Base-by-base conservation (phyloP, 2,888 invertebrate species). In the Spodoptera exigua region DNA sequence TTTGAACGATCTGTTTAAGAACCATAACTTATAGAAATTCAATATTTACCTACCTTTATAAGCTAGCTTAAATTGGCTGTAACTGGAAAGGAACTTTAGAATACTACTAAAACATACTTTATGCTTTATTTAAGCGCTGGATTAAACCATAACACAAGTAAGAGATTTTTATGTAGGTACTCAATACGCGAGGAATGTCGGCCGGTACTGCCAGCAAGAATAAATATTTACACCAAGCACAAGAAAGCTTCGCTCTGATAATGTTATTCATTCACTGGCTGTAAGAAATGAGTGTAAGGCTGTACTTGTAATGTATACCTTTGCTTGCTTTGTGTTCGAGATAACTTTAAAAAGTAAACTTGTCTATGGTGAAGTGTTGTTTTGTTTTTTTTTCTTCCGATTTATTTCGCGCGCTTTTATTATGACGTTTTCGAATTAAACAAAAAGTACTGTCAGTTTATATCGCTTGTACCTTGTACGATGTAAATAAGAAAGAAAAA, bases 221-320 rank as follows among this genome's bases (percentile, higher is more conserved):
- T 79, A 77, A 74, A 79, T 77, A 77, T 77, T 74, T 74, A 74
- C 68, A 74, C 66, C 58, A 70, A 59, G 59, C 60, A 74, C 58
- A 75, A 75, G 75, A 78, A 78, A 78, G 76, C 67, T 51, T 62
- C 76, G 66, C 46, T 49, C 45, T 65, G 71, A 67, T 69, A 71
- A 69, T 79, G 66, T 77, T 79, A 77, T 77, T 79, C 79, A 77
- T 77, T 78, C 78, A 67, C 67, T 51, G 52, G 48, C 58, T 61
- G 64, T 67, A 75, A 78, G 76, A 78, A 75, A 76, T 75, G 68
- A 78, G 78, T 76, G 45, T 76, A 72, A 76, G 70, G 70, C 76
- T 67, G 64, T 63, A 67, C 68, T 62, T 76, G 65, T 78, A 76
- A 67, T 70, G 70, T 76, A 73, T 71, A 66, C 64, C 66, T 69